phyloP scores from a whole-genome alignment of 2,113 vertebrate genomes.

The Orcinus orca region DNA sequence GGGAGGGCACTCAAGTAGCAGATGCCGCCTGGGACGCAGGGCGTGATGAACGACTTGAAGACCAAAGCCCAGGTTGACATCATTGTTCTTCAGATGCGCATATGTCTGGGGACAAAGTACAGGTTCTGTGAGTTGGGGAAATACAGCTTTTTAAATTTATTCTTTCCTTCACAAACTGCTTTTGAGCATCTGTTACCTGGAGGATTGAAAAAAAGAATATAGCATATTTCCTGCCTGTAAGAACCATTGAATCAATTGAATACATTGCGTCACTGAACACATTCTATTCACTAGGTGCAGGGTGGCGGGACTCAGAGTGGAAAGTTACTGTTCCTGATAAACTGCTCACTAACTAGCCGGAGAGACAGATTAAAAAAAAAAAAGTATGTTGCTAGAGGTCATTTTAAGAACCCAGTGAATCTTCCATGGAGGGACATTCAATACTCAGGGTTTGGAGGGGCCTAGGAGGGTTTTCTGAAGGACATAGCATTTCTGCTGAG shows the following conservation, averaged over 20 bases:
- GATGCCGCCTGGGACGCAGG: too few species aligned
- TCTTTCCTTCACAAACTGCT: not conserved
- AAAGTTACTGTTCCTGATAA: not conserved
- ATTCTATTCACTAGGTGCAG: not conserved
- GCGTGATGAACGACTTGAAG: not conserved
- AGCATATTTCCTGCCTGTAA: not conserved
- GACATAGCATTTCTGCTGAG: not conserved
- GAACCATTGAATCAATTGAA: not conserved
- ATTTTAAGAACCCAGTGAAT: not conserved
- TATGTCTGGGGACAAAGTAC: not conserved
- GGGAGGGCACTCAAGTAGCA: not conserved
- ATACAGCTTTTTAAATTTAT: not conserved
- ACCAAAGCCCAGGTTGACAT: too few species aligned
- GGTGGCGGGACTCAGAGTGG: not conserved
- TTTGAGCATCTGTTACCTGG: not conserved
- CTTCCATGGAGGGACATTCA: not conserved
- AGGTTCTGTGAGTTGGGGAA: not conserved
- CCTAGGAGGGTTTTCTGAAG: not conserved
- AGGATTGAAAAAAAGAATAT: not conserved
- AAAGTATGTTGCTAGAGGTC: not conserved
- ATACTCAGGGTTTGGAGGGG: not conserved
- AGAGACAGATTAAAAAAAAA: not conserved
- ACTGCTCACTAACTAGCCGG: not conserved
- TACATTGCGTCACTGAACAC: rapidly evolving
- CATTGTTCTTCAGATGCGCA: not conserved